Conservation (phyloP, 2,113 vertebrate genomes). For the Daphoenositta chrysoptera region DNA sequence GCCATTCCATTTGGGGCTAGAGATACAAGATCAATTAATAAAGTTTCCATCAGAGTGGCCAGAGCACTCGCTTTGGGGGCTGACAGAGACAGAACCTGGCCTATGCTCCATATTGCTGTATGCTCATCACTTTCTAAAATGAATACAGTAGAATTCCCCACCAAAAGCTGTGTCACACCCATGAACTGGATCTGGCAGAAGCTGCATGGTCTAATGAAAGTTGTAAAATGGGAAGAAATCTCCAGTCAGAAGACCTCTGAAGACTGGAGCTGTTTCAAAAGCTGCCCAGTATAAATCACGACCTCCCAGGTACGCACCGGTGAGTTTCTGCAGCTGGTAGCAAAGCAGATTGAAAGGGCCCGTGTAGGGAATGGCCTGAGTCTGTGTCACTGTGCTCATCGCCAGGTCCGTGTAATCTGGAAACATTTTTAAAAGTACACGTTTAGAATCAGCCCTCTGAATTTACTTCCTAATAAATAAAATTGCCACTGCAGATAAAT, state of each 20-base stretch:
- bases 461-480: not conserved
- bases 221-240: not conserved
- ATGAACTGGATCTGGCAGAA: not conserved
- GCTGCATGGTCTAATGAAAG: not conserved
- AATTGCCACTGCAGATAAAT: not conserved
- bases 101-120: not conserved
- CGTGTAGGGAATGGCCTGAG: constrained; percentile 89
- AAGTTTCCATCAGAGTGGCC: not conserved
- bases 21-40: not conserved
- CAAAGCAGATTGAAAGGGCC: constrained; percentile 88
- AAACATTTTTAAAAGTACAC: not conserved
- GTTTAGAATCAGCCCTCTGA: not conserved
- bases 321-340: constrained; percentile 87
- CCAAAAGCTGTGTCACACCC: not conserved
- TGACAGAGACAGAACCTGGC: not conserved
- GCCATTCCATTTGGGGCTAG: not conserved
- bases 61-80: not conserved
- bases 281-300: not conserved
- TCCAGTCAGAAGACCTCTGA: not conserved
- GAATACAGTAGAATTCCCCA: not conserved
- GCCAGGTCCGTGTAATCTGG: constrained; percentile 93
- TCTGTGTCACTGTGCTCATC: constrained; percentile 94
- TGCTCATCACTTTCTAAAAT: not conserved
- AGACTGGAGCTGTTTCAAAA: not conserved
- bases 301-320: constrained; percentile 70